Base-by-base conservation (phyloP, 2,797 vertebrate species). In the Sciurus vulgaris region DNA sequence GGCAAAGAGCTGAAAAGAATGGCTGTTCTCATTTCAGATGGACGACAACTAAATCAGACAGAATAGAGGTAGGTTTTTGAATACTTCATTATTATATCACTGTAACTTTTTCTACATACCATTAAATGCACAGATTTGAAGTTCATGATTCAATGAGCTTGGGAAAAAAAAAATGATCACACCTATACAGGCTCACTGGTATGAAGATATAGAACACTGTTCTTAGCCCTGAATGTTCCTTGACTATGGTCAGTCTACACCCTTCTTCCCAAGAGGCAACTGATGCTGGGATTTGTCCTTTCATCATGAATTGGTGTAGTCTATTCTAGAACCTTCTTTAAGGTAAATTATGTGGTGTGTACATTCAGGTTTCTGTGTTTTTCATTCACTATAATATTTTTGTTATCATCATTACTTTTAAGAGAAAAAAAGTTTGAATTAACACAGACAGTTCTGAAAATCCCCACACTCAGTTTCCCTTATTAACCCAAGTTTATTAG, bases 41-140 rank as follows among this genome's bases (percentile, higher is more conserved):
- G 86, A 76, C 1, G 67, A 94, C 89, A 97, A 86, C 77, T 96
- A 93, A 97, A 97, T 94, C 96, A 96, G 65, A 41, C 41, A 95
- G 63, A 92, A 94, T 70, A 89, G 67, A 93, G 49, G 56, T 33
- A 89, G 67, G 26, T 59, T 97, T 96, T 74, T 92, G 51, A 97
- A 97, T 97, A 70, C 91, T 96, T 95, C 84, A 89, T 94, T 97
- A 95, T 89, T 94, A 54, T 33, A 41, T 94, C 61, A 72, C n/a
- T 73, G 73, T 92, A 93, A 93, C 61, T 69, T 84, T 91, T 94
- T 72, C 73, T 78, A 54, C 69, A 70, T 63, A 86, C 18, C 30
- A 82, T 86, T 92, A 87, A 93, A 94, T 74, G 56, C 41, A 94
- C 18, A 93, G 47, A 92, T 93, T 56, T 95, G 61, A 90, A 93